Base-by-base conservation (phyloP, 2,113 vertebrate species). In the Panthera uncia region DNA sequence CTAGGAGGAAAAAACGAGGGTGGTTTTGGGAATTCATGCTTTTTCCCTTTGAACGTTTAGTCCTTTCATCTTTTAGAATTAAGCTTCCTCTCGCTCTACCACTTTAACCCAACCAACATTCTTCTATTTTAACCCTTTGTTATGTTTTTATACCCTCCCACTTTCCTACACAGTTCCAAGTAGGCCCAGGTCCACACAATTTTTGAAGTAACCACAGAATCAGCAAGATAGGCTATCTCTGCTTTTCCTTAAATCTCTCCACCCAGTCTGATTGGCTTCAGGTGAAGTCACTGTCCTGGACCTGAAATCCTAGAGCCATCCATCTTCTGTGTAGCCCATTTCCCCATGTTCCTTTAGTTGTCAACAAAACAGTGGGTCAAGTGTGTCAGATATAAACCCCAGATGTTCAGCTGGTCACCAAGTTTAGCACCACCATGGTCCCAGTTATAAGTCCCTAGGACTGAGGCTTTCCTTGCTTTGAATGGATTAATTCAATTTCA, bases 31-130 rank as follows among this genome's bases (percentile, higher is more conserved):
- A 91, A 84, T 91, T 65, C 74, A 69, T 74, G 50, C 29, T 50
- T 84, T 73, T 61, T 78, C 36, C 55, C 19, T 95, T 94, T 90
- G 66, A 97, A 96, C 16, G 80, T 1, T 55, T 88, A 18, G 7
- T 91, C 4, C 63, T 93, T 96, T 95, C 71, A 93, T 88, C 61
- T 76, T 97, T 91, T 73, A 68, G 74, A 95, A 82, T 31, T 83
- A 81, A 93, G 61, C 68, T 96, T 81, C 68, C 89, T 96, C 89
- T 36, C 90, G 41, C 16, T 83, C n/a, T 13, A 78, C 48, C 29
- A 63, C 66, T 82, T 65, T n/a, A 83, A 55, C 33, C 15, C 31
- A 90, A 79, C 8, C 33, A 21, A 83, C 1, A 16, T 29, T 92
- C 50, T 82, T 50, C 31, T 87, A 41, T 76, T 89, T 85, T 12